Evolutionary conservation across 2,113 vertebrate genomes (phyloP).

Genomic region (Chelonoidis abingdonii): DNA sequence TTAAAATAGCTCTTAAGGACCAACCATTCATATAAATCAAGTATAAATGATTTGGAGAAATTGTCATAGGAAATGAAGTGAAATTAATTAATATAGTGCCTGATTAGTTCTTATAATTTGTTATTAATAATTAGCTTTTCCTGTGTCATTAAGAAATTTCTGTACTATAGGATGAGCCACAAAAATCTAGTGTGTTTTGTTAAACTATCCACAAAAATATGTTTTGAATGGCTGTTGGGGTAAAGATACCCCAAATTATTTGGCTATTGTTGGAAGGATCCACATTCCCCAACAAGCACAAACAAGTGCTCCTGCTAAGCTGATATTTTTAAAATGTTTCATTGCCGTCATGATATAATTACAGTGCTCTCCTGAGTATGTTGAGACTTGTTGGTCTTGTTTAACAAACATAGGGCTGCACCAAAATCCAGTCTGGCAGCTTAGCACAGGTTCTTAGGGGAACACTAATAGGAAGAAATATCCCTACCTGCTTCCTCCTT

Average conservation of each 20-base stretch:
- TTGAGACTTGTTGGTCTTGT: neutral
- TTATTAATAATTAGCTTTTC: neutral
- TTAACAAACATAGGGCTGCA: neutral
- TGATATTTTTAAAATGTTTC: neutral
- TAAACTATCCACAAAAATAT: neutral
- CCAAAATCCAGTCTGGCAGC: neutral
- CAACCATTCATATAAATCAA: constrained; percentile 56
- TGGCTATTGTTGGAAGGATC: neutral
- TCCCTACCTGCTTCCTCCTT: neutral
- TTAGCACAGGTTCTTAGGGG: neutral
- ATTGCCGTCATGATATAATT: neutral
- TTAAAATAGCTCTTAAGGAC: constrained; percentile 55
- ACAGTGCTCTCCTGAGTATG: neutral
- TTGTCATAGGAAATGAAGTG: constrained; percentile 35
- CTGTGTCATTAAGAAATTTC: constrained; percentile 20
- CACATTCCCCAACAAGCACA: neutral
- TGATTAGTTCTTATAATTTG: constrained; percentile 52
- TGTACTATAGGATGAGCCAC: neutral
- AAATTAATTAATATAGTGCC: constrained; percentile 61
- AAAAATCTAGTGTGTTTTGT: constrained; percentile 39
- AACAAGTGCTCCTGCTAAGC: neutral
- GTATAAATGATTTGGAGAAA: constrained; percentile 53
- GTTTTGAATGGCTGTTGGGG: neutral
- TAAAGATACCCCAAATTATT: constrained; percentile 19
- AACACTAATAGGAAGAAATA: neutral